These are phyloP conservation scores for Eriosoma lanigerum DNA, from an alignment of 1,140 invertebrate species.

Conservation along the genomic window DNA sequence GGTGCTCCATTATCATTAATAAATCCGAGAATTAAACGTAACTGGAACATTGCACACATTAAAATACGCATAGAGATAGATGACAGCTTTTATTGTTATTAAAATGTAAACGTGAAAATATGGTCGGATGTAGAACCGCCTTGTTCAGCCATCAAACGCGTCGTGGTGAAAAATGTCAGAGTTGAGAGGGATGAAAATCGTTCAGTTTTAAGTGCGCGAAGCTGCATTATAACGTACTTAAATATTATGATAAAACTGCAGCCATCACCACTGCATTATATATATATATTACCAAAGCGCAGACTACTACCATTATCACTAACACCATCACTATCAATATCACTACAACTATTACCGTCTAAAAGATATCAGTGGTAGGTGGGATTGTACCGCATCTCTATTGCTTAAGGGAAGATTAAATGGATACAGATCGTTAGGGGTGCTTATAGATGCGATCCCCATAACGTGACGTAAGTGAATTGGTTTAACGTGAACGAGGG, in stretches of 20 bases:
- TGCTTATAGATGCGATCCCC: too few relatives aligned
- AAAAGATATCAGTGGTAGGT: too few relatives aligned
- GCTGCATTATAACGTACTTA: neutral
- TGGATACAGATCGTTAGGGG: too few relatives aligned
- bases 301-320: too few relatives aligned
- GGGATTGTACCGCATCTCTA: neutral
- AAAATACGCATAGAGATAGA: neutral
- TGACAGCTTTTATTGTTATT: slow-evolving; percentile 29
- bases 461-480: neutral
- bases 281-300: too few relatives aligned
- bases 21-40: neutral
- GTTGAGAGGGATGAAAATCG: neutral
- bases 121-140: neutral
- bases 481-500: neutral
- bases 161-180: too few relatives aligned
- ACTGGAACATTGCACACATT: slow-evolving; percentile 15
- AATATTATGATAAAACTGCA: neutral
- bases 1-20: slow-evolving; percentile 35
- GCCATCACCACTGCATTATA: too few relatives aligned
- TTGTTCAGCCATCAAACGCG: too few relatives aligned
- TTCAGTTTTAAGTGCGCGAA: neutral
- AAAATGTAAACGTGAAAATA: slow-evolving; percentile 20
- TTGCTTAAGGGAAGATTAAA: neutral
- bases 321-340: neutral
- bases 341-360: too few relatives aligned